These are phyloP conservation scores for Nephrotoma flavescens DNA, from an alignment of 2,888 invertebrate species.

Conservation along the genomic window DNA sequence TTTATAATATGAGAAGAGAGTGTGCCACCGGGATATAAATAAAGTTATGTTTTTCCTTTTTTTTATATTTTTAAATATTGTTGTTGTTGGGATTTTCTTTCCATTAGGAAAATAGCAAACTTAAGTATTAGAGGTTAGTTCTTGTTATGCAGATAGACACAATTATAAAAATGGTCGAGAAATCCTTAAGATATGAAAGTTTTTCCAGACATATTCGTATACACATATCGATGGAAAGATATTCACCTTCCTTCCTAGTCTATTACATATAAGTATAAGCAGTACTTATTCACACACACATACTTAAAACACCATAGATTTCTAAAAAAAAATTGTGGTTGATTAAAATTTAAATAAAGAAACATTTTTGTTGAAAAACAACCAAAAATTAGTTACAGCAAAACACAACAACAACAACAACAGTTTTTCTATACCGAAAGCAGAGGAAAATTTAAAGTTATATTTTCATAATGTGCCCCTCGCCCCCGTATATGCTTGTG, in stretches of 20 bases:
- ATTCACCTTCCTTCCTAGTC: too few species aligned
- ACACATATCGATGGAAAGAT: neutral
- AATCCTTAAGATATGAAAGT: neutral
- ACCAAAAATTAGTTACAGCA: neutral
- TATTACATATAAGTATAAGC: too few species aligned
- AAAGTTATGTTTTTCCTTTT: neutral
- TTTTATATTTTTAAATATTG: neutral
- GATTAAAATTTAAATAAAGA: neutral
- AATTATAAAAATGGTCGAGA: neutral
- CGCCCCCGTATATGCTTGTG: neutral
- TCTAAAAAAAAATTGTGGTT: neutral
- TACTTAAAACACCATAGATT: neutral
- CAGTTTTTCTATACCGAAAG: neutral
- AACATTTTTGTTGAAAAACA: neutral
- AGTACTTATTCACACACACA: too few species aligned
- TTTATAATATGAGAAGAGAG: neutral
- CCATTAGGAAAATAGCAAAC: neutral
- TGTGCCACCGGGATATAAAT: constrained; percentile 1
- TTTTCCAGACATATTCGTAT: neutral
- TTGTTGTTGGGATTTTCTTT: neutral
- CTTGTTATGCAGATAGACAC: neutral
- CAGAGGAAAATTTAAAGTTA: neutral
- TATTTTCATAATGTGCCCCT: neutral
- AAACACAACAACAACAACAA: neutral
- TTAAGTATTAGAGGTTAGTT: neutral